These are phyloP conservation scores for Zhuqinia jingwanae DNA, from an alignment of 2,888 invertebrate species.

Conservation along the genomic window DNA sequence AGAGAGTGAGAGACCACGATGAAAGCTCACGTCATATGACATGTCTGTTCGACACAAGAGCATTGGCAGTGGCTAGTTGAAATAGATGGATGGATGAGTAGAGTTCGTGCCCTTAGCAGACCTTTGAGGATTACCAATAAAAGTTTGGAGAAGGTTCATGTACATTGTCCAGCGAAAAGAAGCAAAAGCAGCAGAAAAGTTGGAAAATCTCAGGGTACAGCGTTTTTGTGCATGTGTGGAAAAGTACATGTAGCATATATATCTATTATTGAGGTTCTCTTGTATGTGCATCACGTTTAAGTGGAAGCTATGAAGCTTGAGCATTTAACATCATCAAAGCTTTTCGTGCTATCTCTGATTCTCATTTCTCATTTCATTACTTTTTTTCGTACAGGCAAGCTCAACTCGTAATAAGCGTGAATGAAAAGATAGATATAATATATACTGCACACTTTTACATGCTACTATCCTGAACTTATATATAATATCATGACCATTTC, in stretches of 20 bases:
- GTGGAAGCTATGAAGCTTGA: conserved; percentile 5
- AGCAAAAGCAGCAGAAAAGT: conserved; percentile 25
- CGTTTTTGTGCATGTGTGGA: too few relatives aligned
- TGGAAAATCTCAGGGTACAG: conserved; percentile 15
- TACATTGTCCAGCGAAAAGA: conserved; percentile 76
- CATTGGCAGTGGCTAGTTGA: conserved; percentile 67
- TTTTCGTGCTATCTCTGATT: conserved; percentile 36
- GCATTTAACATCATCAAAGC: conserved; percentile 29
- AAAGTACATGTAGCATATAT: background rate
- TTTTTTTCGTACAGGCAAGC: conserved; percentile 5
- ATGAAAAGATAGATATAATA: conserved; percentile 6
- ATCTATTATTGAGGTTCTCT: background rate
- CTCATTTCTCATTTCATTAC: conserved; percentile 10
- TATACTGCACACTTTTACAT: too few relatives aligned
- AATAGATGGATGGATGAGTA: conserved; percentile 76
- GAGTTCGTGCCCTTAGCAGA: conserved; percentile 79
- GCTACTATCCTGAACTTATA: background rate
- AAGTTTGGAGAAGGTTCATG: conserved; percentile 75
- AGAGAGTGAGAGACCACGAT: background rate
- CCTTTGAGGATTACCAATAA: conserved; percentile 76
- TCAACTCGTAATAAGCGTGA: conserved; percentile 1
- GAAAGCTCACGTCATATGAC: conserved; percentile 57
- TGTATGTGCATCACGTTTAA: conserved; percentile 40
- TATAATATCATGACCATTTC: background rate
- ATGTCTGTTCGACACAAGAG: conserved; percentile 32